Evolutionary conservation across 2,888 invertebrate species (phyloP).

Genomic region (Cynaeus angustus): DNA sequence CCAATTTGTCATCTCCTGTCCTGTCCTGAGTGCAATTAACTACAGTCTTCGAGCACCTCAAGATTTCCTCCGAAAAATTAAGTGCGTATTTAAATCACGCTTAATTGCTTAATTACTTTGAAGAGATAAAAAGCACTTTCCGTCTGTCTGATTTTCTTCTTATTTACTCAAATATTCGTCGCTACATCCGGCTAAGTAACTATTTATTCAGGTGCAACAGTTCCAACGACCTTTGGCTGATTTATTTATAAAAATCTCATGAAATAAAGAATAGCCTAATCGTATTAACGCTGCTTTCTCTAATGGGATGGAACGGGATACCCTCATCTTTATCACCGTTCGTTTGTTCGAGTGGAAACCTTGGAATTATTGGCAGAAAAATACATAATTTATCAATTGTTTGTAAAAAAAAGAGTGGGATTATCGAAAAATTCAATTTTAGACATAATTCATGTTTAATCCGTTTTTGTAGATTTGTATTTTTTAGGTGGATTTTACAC

Average conservation of each 20-base stretch:
- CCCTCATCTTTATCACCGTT: conserved; percentile 38
- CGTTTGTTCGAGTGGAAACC: conserved; percentile 24
- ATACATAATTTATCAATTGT: conserved; percentile 28
- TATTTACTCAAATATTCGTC: conserved; percentile 1
- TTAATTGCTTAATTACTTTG: conserved; percentile 27
- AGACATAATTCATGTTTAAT: no score
- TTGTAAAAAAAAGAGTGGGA: conserved; percentile 5
- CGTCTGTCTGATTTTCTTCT: conserved; percentile 9
- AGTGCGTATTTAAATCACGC: conserved; percentile 7
- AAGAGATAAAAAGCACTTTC: background rate
- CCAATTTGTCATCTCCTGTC: no score
- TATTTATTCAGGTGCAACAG: conserved; percentile 40
- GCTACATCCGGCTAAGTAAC: conserved; percentile 9
- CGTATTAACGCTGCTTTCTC: conserved; percentile 29
- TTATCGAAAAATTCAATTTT: background rate
- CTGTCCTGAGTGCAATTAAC: no score
- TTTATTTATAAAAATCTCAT: conserved; percentile 41
- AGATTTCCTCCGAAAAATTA: background rate
- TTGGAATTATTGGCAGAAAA: conserved; percentile 25
- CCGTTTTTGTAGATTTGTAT: no score
- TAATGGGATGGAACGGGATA: conserved; percentile 41
- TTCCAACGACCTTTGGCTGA: conserved; percentile 12
- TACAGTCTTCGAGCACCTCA: no score
- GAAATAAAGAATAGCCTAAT: conserved; percentile 42
- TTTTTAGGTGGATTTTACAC: no score